Percentiles rank a stretch among this genome's conserved stretches.
Evolutionary conservation across 2,797 vertebrate species (phyloP).

Genomic region (Scleropages formosus): DNA sequence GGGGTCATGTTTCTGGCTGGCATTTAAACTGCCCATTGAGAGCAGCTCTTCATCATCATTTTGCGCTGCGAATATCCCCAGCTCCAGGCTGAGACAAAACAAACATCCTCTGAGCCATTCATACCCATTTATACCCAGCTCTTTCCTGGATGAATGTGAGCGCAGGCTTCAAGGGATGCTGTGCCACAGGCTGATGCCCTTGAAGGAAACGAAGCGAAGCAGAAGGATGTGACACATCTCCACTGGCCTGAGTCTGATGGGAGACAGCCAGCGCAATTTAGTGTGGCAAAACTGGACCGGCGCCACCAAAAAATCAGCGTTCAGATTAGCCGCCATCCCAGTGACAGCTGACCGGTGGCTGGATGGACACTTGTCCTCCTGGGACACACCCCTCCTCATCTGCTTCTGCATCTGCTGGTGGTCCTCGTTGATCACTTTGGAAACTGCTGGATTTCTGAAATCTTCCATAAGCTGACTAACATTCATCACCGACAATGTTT

Average conservation of each 20-base stretch:
- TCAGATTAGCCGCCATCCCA: not conserved
- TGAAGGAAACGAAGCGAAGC: not conserved
- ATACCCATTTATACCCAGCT: constrained; percentile 6
- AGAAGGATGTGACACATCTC: not conserved
- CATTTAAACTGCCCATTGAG: constrained; percentile 52
- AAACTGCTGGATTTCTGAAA: not conserved
- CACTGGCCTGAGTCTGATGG: not conserved
- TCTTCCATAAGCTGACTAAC: constrained; percentile 41
- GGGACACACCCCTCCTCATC: not conserved
- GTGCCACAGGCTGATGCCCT: not conserved
- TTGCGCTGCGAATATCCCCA: constrained; percentile 37
- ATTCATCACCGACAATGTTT: constrained; percentile 38
- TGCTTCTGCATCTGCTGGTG: not conserved
- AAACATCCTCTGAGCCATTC: not conserved
- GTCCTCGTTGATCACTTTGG: not conserved
- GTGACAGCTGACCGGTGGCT: not conserved
- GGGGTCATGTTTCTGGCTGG: constrained; percentile 59
- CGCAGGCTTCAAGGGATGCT: not conserved
- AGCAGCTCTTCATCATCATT: constrained; percentile 42
- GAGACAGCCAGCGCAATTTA: not conserved
- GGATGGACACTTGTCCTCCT: no score
- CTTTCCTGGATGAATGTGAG: not conserved
- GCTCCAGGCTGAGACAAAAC: not conserved
- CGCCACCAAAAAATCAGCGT: not conserved
- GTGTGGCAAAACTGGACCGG: not conserved